These are phyloP conservation scores for Lycaena phlaeas DNA, from an alignment of 2,888 invertebrate species.

Conservation along the genomic window DNA sequence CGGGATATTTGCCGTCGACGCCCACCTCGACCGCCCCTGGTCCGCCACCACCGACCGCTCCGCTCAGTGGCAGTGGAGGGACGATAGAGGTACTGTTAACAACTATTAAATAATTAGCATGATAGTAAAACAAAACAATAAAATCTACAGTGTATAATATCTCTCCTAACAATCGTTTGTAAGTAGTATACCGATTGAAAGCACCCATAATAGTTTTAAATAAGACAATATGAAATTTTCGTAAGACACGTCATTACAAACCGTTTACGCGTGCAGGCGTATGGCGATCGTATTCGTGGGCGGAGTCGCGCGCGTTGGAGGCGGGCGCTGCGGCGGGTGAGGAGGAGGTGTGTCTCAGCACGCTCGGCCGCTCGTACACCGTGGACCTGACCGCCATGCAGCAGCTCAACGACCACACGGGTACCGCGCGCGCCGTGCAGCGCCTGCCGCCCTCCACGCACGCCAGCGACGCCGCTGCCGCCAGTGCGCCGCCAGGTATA, in stretches of 20 bases:
- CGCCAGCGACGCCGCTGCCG: constrained; percentile 21
- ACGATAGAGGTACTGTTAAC: constrained; percentile 93
- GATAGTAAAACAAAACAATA: no score
- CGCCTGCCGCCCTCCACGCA: constrained; percentile 75
- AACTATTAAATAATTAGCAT: not conserved
- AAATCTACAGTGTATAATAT: no score
- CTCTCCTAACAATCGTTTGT: no score
- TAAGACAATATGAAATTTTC: no score
- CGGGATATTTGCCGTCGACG: constrained; percentile 96
- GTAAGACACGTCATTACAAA: no score
- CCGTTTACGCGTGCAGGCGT: constrained; percentile 59
- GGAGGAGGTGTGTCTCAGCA: constrained; percentile 94
- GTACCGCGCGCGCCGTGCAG: constrained; percentile 93
- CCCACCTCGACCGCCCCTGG: constrained; percentile 84
- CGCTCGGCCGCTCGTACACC: constrained; percentile 94
- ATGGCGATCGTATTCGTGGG: constrained; percentile 93
- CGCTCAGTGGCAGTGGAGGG: constrained; percentile 97
- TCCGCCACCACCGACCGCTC: constrained; percentile 86
- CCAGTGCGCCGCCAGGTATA: constrained; percentile 23
- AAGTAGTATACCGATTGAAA: no score
- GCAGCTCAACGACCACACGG: constrained; percentile 98
- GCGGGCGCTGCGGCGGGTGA: constrained; percentile 95
- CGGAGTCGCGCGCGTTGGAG: constrained; percentile 95
- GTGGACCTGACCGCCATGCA: constrained; percentile 98
- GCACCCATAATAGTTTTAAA: no score